Evolutionary conservation across 2,113 vertebrate species (phyloP), one percentile per base, ranked within the genome.

Genomic region (Pelmatolapia mariae): DNA sequence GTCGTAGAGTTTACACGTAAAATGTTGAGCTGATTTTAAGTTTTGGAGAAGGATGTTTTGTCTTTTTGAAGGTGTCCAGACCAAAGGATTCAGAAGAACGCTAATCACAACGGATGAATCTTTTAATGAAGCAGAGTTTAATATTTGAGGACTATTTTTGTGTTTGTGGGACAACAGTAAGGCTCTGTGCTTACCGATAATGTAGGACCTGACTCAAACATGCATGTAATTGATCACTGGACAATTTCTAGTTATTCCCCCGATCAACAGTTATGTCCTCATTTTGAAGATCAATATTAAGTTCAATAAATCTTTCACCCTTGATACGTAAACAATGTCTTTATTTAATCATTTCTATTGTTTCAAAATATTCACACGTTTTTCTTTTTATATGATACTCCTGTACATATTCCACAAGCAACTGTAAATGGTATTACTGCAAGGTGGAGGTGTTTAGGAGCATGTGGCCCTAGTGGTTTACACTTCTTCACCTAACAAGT

Each of bases 231-330:
- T 83, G 86, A 91, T 80, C 59, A 61, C 83, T 87, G 66, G 71
- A 82, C 22, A 85, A 76, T 91, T 87, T 89, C 26, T 68, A 6
- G 2, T 78, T 89, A 80, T 45, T 18, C 31, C 45, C 53, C 84
- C 6, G 0, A 79, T 87, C 56, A 76, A 84, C 81, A 82, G 45
- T 86, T 71, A 10, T 86, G 85, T 94, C 83, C 73, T 92, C 57
- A 87, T 88, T 89, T 89, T 86, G 54, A 56, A 90, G 80, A 43
- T 84, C 86, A 85, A 63, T 89, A 89, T 93, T 95, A 47, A 81
- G 78, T 92, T 93, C 86, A 95, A 93, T 95, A 95, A 90, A 95
- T 24, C 83, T 89, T 90, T 92, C 87, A 93, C 61, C 87, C 88
- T 81, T 79, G 66, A 89, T 29, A 24, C 24, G 11, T 68, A 8